Evolutionary conservation across 2,888 invertebrate species (phyloP).

Genomic region (Eutolmus rufibarbis): DNA sequence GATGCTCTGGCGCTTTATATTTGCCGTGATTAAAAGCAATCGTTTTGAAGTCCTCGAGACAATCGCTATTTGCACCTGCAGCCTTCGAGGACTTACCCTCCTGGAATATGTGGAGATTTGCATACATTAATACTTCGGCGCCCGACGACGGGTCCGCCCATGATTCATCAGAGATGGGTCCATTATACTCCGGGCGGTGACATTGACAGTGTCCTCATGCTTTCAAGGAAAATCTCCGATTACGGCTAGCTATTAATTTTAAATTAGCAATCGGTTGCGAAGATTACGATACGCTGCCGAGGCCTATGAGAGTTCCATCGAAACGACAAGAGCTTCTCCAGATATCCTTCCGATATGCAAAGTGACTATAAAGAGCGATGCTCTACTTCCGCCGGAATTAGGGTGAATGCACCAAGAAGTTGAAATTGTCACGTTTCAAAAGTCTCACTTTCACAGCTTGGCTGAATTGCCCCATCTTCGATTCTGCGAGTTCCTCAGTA

Average conservation of each 20-base stretch:
- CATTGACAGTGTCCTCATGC: slow-evolving; percentile 11
- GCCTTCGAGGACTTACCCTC: slow-evolving; percentile 11
- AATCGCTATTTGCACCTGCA: slow-evolving; percentile 42
- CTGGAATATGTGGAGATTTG: not conserved
- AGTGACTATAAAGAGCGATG: not conserved
- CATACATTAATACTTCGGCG: not conserved
- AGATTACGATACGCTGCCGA: not conserved
- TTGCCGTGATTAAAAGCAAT: slow-evolving; percentile 40
- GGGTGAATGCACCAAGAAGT: not conserved
- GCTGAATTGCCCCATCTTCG: not conserved
- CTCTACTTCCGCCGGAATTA: not conserved
- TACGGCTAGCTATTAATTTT: slow-evolving; percentile 13
- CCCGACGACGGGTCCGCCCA: not conserved
- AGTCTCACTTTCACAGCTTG: not conserved
- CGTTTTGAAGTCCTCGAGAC: slow-evolving; percentile 37
- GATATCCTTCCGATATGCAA: not conserved
- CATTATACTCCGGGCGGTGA: not conserved
- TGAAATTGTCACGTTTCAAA: not conserved
- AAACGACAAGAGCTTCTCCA: not conserved
- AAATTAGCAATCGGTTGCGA: slow-evolving; percentile 19
- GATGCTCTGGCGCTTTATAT: slow-evolving; percentile 34
- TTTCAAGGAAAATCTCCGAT: not conserved
- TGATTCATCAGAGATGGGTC: not conserved
- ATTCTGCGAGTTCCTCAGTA: no score
- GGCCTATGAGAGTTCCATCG: not conserved